Evolutionary conservation across 2,888 invertebrate genomes (phyloP).

Genomic region (Rutpela maculata): DNA sequence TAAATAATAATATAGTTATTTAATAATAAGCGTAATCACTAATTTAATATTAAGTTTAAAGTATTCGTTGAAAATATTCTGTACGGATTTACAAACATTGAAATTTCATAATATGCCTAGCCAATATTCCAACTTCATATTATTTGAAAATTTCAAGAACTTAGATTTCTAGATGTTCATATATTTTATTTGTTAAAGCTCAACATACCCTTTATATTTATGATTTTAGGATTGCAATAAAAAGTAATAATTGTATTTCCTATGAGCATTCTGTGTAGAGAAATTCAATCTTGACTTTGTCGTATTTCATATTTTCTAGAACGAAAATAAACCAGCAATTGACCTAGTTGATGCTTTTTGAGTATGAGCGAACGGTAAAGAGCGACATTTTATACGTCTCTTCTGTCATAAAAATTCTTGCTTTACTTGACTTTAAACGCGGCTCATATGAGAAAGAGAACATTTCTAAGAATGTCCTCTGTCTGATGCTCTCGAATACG

Average conservation of each 20-base stretch:
- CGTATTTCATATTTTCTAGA: conserved; percentile 9
- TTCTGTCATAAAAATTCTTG: conserved; percentile 33
- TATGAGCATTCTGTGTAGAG: conserved; percentile 25
- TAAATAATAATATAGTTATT: too few species aligned
- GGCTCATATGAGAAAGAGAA: conserved; percentile 3
- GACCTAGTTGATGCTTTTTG: conserved; percentile 28
- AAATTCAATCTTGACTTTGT: conserved; percentile 26
- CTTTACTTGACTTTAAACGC: conserved; percentile 4
- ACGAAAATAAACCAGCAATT: conserved; percentile 35
- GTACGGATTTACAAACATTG: too few species aligned
- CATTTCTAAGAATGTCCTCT: not conserved
- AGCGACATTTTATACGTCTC: conserved; percentile 32
- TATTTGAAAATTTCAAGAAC: too few species aligned
- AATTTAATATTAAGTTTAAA: too few species aligned
- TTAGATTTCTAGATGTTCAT: too few species aligned
- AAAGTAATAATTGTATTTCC: conserved; percentile 23
- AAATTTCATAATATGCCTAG: too few species aligned
- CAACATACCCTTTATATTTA: not conserved
- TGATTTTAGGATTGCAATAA: conserved; percentile 19
- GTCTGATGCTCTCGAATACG: not conserved
- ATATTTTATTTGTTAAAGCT: not conserved
- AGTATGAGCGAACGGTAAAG: conserved; percentile 26
- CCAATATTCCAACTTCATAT: too few species aligned
- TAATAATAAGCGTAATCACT: too few species aligned
- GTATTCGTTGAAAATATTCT: too few species aligned